Evolutionary conservation across 1,140 invertebrate genomes (phyloP).

Genomic region (Drosophila tristis): DNA sequence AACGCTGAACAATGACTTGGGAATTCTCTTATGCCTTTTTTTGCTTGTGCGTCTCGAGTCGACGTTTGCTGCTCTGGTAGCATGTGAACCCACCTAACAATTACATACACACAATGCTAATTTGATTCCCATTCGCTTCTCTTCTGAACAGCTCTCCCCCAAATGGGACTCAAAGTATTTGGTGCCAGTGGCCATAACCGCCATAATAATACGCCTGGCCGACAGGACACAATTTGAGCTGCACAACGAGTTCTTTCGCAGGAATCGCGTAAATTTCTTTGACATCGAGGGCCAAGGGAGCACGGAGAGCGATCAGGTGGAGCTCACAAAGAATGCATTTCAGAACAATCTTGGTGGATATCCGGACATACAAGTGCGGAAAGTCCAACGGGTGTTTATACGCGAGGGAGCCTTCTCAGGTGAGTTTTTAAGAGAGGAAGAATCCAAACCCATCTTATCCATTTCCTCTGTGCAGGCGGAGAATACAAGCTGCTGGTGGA

Average conservation of each 20-base stretch:
- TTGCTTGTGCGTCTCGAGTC: no score
- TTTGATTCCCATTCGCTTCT: background rate
- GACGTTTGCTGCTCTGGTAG: no score
- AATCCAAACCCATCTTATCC: background rate
- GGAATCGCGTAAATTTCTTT: slow-evolving; percentile 70
- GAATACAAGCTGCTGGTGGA: slow-evolving; percentile 67
- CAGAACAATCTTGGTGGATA: slow-evolving; percentile 62
- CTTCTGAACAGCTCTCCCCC: slow-evolving; percentile 37
- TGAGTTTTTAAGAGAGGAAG: slow-evolving; percentile 25
- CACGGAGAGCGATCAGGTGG: slow-evolving; percentile 55
- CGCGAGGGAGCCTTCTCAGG: slow-evolving; percentile 53
- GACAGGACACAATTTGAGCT: slow-evolving; percentile 46
- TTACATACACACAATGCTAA: background rate
- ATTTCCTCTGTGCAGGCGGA: slow-evolving; percentile 13
- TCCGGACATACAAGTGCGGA: slow-evolving; percentile 68
- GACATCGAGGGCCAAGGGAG: slow-evolving; percentile 43
- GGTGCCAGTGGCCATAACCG: slow-evolving; percentile 36
- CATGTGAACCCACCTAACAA: no score
- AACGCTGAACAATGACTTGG: no score
- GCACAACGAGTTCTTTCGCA: slow-evolving; percentile 51
- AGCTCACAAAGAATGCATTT: slow-evolving; percentile 63
- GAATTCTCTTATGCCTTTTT: no score
- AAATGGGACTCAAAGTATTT: slow-evolving; percentile 39
- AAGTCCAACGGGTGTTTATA: slow-evolving; percentile 51
- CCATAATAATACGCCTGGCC: slow-evolving; percentile 50